phyloP scores from a whole-genome alignment of 1,140 invertebrate genomes.

The Drosophila novamexicana region DNA sequence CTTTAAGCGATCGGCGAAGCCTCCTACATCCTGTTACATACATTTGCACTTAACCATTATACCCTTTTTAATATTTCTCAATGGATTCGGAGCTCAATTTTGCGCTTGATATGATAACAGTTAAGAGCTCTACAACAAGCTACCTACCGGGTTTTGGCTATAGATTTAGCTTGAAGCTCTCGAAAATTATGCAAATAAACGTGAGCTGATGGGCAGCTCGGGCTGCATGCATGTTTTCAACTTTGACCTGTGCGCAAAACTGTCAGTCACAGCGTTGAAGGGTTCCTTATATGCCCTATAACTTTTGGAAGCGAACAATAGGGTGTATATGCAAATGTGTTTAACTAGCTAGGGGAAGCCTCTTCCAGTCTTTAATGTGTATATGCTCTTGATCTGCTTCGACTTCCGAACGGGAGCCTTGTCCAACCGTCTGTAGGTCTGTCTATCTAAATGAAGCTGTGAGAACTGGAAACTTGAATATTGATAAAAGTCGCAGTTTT shows the following conservation, averaged over 20 bases:
- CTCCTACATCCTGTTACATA: too few relatives aligned
- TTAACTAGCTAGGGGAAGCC: too few relatives aligned
- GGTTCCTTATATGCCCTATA: background rate
- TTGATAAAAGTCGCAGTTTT: too few relatives aligned
- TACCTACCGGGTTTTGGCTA: background rate
- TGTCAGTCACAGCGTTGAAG: constrained; percentile 17
- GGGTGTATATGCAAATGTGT: background rate
- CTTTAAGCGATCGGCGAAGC: too few relatives aligned
- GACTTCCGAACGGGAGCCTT: too few relatives aligned
- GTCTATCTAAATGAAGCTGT: too few relatives aligned
- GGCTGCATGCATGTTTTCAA: constrained; percentile 34
- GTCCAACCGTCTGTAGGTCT: too few relatives aligned
- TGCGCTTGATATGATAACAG: constrained; percentile 54
- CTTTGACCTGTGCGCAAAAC: constrained; percentile 40
- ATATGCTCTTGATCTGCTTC: too few relatives aligned
- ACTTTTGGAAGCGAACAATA: background rate
- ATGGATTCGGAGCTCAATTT: background rate
- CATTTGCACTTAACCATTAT: too few relatives aligned
- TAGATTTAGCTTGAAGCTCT: constrained; percentile 33
- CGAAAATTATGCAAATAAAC: constrained; percentile 43
- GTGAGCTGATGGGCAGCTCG: background rate
- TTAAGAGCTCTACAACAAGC: constrained; percentile 45
- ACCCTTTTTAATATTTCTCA: too few relatives aligned
- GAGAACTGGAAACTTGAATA: too few relatives aligned
- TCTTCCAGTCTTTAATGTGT: too few relatives aligned